Evolutionary conservation across 1,140 invertebrate genomes (phyloP), one percentile per base, ranked within the genome.

Genomic region (Apocrypta bakeri): DNA sequence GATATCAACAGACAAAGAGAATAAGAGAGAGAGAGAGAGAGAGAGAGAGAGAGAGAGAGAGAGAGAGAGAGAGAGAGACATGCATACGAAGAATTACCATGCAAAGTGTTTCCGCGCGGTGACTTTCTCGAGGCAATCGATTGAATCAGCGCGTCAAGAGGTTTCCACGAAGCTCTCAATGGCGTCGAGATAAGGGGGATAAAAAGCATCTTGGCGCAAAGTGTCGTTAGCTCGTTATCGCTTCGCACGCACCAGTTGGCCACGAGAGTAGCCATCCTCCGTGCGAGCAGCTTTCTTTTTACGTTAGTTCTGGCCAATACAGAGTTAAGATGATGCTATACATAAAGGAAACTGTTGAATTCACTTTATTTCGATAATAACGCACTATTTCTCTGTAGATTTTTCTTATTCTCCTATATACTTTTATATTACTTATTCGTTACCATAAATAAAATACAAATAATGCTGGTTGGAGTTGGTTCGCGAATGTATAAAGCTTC

Each of bases 151-250:
- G 24, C 64, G 25, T 61, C 21, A 29, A 74, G 42, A 42, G 72
- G 25, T 74, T 74, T 21, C 21, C 72, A 14, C 42, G 68, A 37
- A 37, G 27, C 31, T 66, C n/a, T 71, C 31, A 37, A 21, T 61
- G 72, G 25, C 48, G 27, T 17, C 3, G 37, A 14, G 68, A 29
- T n/a, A 68, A 72, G n/a, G 42, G 78, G n/a, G 24, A 29, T 40
- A 80, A 80, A 71, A 72, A 68, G 63, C 24, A 68, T 68, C 64
- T 80, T 68, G 77, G 78, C 78, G 42, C 61, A 72, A 80, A 80
- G 78, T 80, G 78, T 80, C 78, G 68, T 80, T 80, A 80, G 78
- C 78, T 80, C 78, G 78, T 80, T 80, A 80, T 80, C 78, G 48
- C 48, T 31, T 80, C 78, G 78, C 78, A 80, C 78, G 78, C 78